These are phyloP conservation scores for Tetragonula clypearis DNA, from an alignment of 1,140 invertebrate genomes.

Conservation along the genomic window DNA sequence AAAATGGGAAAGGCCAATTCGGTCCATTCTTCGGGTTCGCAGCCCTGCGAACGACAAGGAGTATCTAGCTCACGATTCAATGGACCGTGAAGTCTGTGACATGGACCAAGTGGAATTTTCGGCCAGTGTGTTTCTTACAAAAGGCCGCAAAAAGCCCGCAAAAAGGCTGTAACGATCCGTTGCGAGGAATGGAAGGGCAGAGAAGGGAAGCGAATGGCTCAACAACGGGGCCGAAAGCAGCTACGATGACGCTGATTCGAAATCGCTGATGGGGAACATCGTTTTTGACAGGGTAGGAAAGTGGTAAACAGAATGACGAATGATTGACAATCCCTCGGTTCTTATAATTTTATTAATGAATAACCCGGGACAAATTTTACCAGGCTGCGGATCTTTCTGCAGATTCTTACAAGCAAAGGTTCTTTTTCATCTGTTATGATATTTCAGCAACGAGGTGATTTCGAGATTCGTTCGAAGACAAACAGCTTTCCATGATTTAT, in stretches of 20 bases:
- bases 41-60: constrained; percentile 66
- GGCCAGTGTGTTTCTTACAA: constrained; percentile 63
- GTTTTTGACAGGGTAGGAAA: constrained; percentile 17
- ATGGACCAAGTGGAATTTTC: constrained; percentile 73
- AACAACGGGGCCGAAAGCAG: not conserved
- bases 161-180: constrained; percentile 35
- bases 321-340: not conserved
- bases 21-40: constrained; percentile 68
- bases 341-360: not conserved
- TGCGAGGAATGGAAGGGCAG: constrained; percentile 27
- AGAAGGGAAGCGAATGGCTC: constrained; percentile 37
- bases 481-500: too few relatives aligned
- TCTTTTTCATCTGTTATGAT: too few relatives aligned
- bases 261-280: constrained; percentile 28
- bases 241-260: constrained; percentile 30
- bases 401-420: not conserved
- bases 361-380: too few relatives aligned
- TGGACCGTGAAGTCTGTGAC: constrained; percentile 73
- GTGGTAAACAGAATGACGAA: constrained; percentile 1
- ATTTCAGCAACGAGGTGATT: too few relatives aligned
- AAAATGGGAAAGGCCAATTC: constrained; percentile 72
- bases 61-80: constrained; percentile 58
- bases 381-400: not conserved
- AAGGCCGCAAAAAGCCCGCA: constrained; percentile 64
- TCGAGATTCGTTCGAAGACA: too few relatives aligned